phyloP scores from a whole-genome alignment of 2,113 vertebrate genomes.

The Xiphophorus maculatus region DNA sequence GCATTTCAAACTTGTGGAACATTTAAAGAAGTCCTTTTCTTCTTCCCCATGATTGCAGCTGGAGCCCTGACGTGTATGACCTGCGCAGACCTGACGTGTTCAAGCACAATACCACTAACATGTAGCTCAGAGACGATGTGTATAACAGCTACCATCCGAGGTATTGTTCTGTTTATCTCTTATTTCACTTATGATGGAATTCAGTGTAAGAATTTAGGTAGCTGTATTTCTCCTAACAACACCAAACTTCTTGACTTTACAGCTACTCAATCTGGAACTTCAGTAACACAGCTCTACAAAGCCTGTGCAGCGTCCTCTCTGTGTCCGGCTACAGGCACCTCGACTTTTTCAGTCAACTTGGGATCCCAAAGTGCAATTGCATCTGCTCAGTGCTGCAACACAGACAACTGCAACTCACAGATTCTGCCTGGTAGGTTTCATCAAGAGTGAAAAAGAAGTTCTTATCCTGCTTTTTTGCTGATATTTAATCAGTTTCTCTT shows the following conservation, averaged over 20 bases:
- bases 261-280: accelerated
- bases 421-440: not conserved
- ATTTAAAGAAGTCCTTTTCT: too few species aligned
- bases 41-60: not conserved
- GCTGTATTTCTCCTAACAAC: not conserved
- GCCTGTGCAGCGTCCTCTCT: not conserved
- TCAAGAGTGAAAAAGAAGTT: not conserved
- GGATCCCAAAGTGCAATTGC: not conserved
- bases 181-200: not conserved
- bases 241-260: constrained; percentile 4
- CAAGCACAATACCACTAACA: accelerated
- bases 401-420: constrained; percentile 10
- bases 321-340: not conserved
- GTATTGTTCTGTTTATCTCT: not conserved
- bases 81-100: not conserved
- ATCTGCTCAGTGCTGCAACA: constrained; percentile 13
- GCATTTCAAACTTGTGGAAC: too few species aligned
- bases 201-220: accelerated
- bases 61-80: not conserved
- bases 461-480: too few species aligned
- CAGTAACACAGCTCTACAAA: not conserved
- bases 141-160: not conserved
- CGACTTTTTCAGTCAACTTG: constrained; percentile 1
- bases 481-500: not conserved
- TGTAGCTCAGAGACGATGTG: constrained; percentile 8